phyloP scores from a whole-genome alignment of 30 jellyfish, hydroid and myxozoan genomes.

The Hydractinia symbiolongicarpus region DNA sequence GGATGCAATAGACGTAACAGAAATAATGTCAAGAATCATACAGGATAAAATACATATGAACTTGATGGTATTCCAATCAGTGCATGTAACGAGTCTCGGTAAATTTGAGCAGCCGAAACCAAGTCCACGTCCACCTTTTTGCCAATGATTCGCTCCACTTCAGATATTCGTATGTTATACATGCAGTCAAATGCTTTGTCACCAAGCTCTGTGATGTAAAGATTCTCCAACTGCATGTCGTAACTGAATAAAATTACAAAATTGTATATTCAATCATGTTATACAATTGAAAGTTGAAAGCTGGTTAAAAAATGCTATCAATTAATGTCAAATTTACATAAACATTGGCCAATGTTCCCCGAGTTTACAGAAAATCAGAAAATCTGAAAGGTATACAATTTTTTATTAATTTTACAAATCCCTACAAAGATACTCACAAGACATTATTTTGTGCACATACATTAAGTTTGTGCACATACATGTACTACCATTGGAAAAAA shows the following conservation, averaged over 20 bases:
- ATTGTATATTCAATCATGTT: background rate
- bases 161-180: constrained; percentile 43
- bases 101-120: constrained; percentile 37
- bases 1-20: no score
- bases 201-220: constrained; percentile 63
- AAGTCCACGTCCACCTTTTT: background rate
- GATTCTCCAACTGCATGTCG: background rate
- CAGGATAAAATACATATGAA: constrained; percentile 20
- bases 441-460: no score
- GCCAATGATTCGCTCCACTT: constrained; percentile 32
- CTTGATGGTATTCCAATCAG: constrained; percentile 69
- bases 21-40: no score
- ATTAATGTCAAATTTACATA: no score
- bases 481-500: no score
- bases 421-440: no score
- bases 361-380: no score
- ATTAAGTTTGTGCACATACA: no score
- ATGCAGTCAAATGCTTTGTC: constrained; percentile 61
- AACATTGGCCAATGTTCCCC: no score
- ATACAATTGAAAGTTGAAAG: background rate
- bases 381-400: no score
- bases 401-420: no score
- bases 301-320: no score
- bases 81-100: constrained; percentile 54
- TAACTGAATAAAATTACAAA: constrained; percentile 23